phyloP scores from a whole-genome alignment of 2,113 vertebrate species.

The Ondatra zibethicus region DNA sequence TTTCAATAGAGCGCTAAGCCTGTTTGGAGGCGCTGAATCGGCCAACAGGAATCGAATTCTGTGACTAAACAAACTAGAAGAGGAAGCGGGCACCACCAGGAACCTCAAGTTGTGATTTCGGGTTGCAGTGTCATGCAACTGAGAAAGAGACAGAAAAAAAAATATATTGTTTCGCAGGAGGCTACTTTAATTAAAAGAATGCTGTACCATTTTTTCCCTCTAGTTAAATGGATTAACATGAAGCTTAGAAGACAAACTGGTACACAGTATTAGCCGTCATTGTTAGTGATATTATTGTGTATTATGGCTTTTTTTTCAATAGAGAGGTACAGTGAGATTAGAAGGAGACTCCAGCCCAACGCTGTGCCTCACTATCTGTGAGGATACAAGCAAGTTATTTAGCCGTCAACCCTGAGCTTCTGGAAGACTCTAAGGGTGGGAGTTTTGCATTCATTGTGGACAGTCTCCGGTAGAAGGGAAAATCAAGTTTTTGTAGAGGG shows the following conservation, averaged over 20 bases:
- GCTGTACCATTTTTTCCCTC: not conserved
- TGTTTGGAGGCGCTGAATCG: conserved; percentile 80
- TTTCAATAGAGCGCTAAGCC: conserved; percentile 79
- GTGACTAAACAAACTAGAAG: conserved; percentile 87
- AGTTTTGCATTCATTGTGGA: not conserved
- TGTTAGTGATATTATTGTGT: not conserved
- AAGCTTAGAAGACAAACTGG: not conserved
- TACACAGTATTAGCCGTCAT: not conserved
- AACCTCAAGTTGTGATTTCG: conserved; percentile 83
- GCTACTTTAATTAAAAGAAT: conserved; percentile 14
- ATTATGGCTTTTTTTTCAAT: not conserved
- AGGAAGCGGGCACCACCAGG: conserved; percentile 86
- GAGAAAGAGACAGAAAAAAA: not conserved
- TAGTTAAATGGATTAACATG: not conserved
- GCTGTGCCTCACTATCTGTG: not conserved
- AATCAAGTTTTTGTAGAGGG: conserved; percentile 10
- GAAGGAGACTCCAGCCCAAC: not conserved
- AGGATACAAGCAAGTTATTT: not conserved
- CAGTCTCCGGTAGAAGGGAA: not conserved
- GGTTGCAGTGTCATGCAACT: conserved; percentile 82
- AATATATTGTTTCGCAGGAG: not conserved
- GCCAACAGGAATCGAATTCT: conserved; percentile 82
- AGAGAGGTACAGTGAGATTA: not conserved
- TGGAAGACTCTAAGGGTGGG: not conserved
- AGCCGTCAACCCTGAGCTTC: not conserved